Evolutionary conservation across 2,797 vertebrate genomes (phyloP), one percentile per base, ranked within the genome.

Genomic region (Sardinella longiceps): DNA sequence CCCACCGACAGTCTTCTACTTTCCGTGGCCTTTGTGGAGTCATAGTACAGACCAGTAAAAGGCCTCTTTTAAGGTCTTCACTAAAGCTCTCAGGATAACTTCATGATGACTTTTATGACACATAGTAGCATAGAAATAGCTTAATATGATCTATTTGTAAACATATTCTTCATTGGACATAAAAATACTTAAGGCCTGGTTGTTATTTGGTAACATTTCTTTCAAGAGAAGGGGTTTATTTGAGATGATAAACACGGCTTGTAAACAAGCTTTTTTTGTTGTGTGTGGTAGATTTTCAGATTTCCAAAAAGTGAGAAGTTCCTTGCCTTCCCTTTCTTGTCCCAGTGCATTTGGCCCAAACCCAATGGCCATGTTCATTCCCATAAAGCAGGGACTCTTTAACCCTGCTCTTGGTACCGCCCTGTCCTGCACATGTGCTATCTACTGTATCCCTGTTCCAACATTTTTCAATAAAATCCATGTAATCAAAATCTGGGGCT

Each of bases 121-220:
- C 70, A 77, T 77, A 39, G 70, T 39, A 39, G 37, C 33, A 77
- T 77, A 77, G 70, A 23, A 43, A 77, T 77, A 77, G 70, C 70
- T 77, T 77, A 77, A 39, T 43, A 43, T 77, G 70, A 77, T 39
- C 18, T 43, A 43, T 43, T 77, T 77, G 70, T 77, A 77, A 77
- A 77, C 70, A 77, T 77, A 18, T 77, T 77, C 5, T 77, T 43
- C 37, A 43, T 77, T 77, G 70, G 37, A 77, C 70, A 39, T 77
- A 77, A 77, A 77, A 70, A 77, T 39, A 77, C 37, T 37, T 77
- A 77, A 77, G 70, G 70, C 70, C 37, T 77, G 70, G 70, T 77
- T 70, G 63, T 77, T 77, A 39, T 77, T 77, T 77, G 70, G 70
- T 77, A 77, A 77, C 70, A 74, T 5, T 37, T 70, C 63, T 33